Conservation (phyloP, 2,797 vertebrate genomes). For the Remorina albescens region DNA sequence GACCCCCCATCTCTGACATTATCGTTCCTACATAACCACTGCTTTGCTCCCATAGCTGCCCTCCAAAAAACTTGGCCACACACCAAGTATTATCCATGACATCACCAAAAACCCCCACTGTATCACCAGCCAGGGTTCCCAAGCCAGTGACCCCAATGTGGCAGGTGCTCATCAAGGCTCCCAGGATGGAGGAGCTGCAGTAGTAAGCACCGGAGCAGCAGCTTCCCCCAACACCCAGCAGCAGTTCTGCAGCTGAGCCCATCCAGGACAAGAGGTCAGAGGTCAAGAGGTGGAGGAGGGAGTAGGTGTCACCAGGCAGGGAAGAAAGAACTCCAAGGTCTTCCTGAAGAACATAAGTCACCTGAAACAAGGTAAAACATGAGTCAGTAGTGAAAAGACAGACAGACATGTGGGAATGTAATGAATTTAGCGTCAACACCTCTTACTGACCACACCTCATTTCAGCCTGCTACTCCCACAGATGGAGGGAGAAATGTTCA, state of each 20-base stretch:
- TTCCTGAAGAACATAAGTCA: conserved; percentile 80
- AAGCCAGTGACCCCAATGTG: conserved; percentile 75
- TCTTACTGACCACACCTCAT: conserved; percentile 43
- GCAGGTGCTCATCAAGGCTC: conserved; percentile 72
- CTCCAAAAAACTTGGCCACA: conserved; percentile 74
- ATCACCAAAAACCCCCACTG: conserved; percentile 67
- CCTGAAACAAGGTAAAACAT: conserved; percentile 60
- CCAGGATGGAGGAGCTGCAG: conserved; percentile 73
- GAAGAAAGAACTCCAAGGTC: conserved; percentile 77
- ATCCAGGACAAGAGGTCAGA: conserved; percentile 76
- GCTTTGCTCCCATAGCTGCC: conserved; percentile 70
- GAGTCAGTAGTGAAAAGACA: not conserved
- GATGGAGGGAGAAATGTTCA: too few relatives aligned
- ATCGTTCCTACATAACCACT: conserved; percentile 75
- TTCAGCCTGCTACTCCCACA: conserved; percentile 24
- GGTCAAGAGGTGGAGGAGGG: conserved; percentile 75
- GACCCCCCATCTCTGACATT: conserved; percentile 79
- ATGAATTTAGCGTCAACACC: conserved; percentile 7
- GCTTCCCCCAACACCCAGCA: conserved; percentile 60
- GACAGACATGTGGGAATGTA: not conserved
- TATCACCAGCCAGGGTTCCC: conserved; percentile 77
- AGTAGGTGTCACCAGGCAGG: conserved; percentile 75
- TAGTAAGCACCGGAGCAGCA: conserved; percentile 62
- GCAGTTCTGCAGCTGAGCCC: conserved; percentile 57
- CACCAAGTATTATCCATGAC: conserved; percentile 74